Evolutionary conservation across 1,140 invertebrate genomes (phyloP).

Genomic region (Drosophila kikkawai): DNA sequence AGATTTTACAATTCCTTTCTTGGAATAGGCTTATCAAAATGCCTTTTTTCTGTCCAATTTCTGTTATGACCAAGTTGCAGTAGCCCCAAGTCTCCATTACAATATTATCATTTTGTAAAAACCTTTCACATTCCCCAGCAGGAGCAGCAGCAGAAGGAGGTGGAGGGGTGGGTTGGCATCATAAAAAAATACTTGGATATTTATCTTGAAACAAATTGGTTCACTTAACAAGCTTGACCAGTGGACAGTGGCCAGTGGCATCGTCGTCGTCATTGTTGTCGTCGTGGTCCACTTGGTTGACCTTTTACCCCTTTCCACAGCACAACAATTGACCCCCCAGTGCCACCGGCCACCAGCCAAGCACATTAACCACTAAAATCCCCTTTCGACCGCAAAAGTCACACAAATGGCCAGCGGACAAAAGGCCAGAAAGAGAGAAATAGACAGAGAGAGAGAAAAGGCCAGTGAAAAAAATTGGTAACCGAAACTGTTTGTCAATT

Average conservation of each 20-base stretch:
- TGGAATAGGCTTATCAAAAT: constrained; percentile 1
- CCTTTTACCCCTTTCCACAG: constrained; percentile 43
- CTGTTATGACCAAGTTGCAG: not conserved
- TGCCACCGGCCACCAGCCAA: constrained; percentile 20
- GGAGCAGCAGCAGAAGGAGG: no score
- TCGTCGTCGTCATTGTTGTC: not conserved
- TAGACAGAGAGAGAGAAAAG: constrained; percentile 7
- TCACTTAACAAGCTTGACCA: constrained; percentile 39
- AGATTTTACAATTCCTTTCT: not conserved
- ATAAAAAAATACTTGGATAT: constrained; percentile 44
- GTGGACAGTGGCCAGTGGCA: not conserved
- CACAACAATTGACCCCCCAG: constrained; percentile 41
- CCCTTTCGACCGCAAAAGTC: constrained; percentile 58
- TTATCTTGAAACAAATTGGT: constrained; percentile 51
- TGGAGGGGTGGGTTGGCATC: not conserved
- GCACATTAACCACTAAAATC: constrained; percentile 59
- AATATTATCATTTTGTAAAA: constrained; percentile 23
- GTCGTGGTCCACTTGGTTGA: constrained; percentile 17
- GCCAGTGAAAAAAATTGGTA: constrained; percentile 39
- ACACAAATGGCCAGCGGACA: constrained; percentile 44
- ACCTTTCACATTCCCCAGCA: constrained; percentile 8
- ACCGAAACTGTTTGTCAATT: constrained; percentile 53
- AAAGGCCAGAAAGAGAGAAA: constrained; percentile 22
- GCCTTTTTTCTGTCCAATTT: not conserved
- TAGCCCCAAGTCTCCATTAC: not conserved